Base-by-base conservation (phyloP, 2,888 invertebrate genomes). In the Ceriagrion tenellum region DNA sequence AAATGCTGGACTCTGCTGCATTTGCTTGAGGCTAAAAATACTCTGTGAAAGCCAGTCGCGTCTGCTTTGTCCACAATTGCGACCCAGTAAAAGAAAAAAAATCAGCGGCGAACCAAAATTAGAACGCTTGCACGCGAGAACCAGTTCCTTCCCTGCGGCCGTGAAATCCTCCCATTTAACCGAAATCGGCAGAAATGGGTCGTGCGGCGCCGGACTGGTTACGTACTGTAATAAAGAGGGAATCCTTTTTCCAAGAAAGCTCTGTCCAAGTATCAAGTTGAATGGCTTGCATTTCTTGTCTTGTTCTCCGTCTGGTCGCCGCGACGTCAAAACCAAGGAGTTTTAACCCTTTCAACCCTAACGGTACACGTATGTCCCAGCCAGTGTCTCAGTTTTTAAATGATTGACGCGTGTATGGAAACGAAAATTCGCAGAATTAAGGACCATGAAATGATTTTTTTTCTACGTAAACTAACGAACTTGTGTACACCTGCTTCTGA, bases 181-280 rank as follows among this genome's bases (percentile, higher is more conserved):
- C n/a, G 13, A 35, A 81, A 81, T 81, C 30, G 13, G 35, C 35
- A 81, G 12, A 69, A 81, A 23, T 35, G 81, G 81, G 81, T 35
- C 81, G 81, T 81, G 81, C 81, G 13, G 26, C 30, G 47, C 47
- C 47, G 59, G 81, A 81, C 81, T 35, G 26, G 81, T 81, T 35
- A 81, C 81, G 81, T 81, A 35, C n/a, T 47, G 47, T 81, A 81
- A 81, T 81, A 81, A 47, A 81, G 81, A 81, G 81, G 81, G 81
- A 81, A 81, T 81, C 35, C 81, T 81, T 35, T 47, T 35, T 18
- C 81, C 10, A 81, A 81, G 81, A 81, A 81, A 81, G 81, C 81
- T 23, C 20, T 20, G 13, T 59, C 59, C 12, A 59, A 10, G 13
- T 18, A 35, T 81, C 26, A 13, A 35, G 35, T 81, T n/a, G 23